Conservation (phyloP, 2,888 invertebrate genomes). For the Melanargia galathea region DNA sequence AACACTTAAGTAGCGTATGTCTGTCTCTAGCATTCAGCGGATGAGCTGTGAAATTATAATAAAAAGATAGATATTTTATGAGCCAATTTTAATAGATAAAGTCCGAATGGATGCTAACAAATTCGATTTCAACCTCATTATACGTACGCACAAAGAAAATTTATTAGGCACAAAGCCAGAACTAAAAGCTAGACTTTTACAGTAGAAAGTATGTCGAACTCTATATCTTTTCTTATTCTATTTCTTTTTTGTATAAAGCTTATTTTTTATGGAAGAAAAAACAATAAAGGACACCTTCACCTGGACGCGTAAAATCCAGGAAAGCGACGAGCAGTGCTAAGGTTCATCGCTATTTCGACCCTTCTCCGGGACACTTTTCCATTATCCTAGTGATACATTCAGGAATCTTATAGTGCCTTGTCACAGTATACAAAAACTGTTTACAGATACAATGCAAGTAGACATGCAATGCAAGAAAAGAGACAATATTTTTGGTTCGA, state of each 20-base stretch:
- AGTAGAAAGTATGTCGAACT: not conserved
- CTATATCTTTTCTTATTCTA: not conserved
- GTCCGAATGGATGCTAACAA: no score
- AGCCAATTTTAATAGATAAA: no score
- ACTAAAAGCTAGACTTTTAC: not conserved
- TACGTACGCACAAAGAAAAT: no score
- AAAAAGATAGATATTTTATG: no score
- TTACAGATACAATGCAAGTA: conserved; percentile 34
- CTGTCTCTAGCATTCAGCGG: no score
- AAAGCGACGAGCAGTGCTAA: conserved; percentile 44
- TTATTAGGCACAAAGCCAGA: not conserved
- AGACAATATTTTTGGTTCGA: conserved; percentile 13
- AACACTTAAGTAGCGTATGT: no score
- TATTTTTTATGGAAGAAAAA: conserved; percentile 27
- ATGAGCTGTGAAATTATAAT: no score
- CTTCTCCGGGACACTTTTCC: conserved; percentile 45
- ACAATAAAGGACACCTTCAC: conserved; percentile 42
- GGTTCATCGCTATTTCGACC: conserved; percentile 46
- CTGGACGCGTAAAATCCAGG: conserved; percentile 48
- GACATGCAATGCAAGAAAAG: conserved; percentile 27
- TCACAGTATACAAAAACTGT: conserved; percentile 30
- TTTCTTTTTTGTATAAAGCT: conserved; percentile 22
- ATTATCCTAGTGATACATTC: conserved; percentile 40
- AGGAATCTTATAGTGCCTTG: conserved; percentile 32
- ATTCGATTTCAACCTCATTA: no score